Percentiles rank a stretch among this genome's conserved stretches.
phyloP scores from a whole-genome alignment of 2,113 vertebrate species.

The Myiozetetes cayanensis region DNA sequence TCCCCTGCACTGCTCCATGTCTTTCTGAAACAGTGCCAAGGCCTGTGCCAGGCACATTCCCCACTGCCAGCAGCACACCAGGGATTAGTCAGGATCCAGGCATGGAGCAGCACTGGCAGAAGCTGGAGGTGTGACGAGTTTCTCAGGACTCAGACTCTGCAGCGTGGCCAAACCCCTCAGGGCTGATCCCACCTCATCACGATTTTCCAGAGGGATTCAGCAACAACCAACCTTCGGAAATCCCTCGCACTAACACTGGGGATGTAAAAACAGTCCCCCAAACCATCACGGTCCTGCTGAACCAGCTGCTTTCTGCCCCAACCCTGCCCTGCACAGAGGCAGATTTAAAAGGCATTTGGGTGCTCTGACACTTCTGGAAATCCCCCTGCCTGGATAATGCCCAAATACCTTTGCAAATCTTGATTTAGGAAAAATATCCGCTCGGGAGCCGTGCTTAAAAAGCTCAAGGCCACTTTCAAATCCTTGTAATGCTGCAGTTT shows the following conservation, averaged over 20 bases:
- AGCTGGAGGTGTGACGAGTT: not conserved
- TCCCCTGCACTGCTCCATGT: not conserved
- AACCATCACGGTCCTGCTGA: not conserved
- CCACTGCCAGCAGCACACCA: not conserved
- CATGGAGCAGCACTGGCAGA: not conserved
- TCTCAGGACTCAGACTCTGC: not conserved
- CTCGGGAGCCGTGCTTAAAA: not conserved
- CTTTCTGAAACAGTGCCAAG: not conserved
- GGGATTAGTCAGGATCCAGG: not conserved
- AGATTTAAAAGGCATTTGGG: not conserved
- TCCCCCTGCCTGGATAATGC: not conserved
- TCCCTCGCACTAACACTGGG: not conserved
- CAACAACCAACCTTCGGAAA: not conserved
- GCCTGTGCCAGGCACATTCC: not conserved
- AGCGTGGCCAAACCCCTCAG: not conserved
- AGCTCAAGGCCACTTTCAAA: conserved; percentile 38
- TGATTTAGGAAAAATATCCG: conserved; percentile 33
- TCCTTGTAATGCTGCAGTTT: conserved; percentile 17
- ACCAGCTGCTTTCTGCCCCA: not conserved
- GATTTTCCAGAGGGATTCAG: not conserved
- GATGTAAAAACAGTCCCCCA: not conserved
- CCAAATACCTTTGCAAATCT: conserved; percentile 53
- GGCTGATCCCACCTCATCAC: not conserved
- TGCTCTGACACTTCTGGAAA: not conserved
- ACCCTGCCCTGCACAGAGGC: not conserved